Base-by-base conservation (phyloP, 2,888 invertebrate species). In the Sericinus montela region DNA sequence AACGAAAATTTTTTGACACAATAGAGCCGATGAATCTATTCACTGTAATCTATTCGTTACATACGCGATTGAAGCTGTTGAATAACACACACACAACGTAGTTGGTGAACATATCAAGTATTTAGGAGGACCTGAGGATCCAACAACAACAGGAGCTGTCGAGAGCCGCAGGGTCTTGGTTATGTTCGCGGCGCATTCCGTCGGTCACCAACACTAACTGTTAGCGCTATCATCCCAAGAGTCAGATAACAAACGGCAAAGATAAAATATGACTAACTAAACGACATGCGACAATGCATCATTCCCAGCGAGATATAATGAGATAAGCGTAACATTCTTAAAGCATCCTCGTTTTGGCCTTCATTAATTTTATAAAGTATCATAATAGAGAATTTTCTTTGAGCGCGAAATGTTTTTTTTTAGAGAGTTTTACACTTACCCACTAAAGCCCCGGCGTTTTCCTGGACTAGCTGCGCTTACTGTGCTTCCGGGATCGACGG, bases 381-480 rank as follows among this genome's bases (percentile, higher is more conserved):
- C 2, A 19, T 19, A 3, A 2, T 5, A 19, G 19, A 2, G 19
- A 19, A 19, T 19, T 19, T 19, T 19, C 3, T 19, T n/a, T n/a
- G n/a, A n/a, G n/a, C n/a, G n/a, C n/a, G n/a, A n/a, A n/a, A n/a
- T n/a, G n/a, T n/a, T n/a, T n/a, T n/a, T n/a, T 3, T 3, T 3
- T 19, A 19, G 19, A 3, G 19, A 19, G 3, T 3, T 19, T 19
- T 19, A 42, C 5, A 49, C 56, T 54, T 53, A 56, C 57, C 55
- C 56, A 53, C 54, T 54, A 28, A 54, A 50, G 19, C 49, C 51
- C 25, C 36, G 47, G 11, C 95, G 90, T 74, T 95, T 96, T 44
- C 96, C 95, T 16, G 95, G 95, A 49, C 96, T 96, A 63, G 94
- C 95, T 40, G 93, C 93, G 87, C 88, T 76, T 70, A 87, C 72